Conservation (phyloP, 2,888 invertebrate species). For the Caenorhabditis angaria region DNA sequence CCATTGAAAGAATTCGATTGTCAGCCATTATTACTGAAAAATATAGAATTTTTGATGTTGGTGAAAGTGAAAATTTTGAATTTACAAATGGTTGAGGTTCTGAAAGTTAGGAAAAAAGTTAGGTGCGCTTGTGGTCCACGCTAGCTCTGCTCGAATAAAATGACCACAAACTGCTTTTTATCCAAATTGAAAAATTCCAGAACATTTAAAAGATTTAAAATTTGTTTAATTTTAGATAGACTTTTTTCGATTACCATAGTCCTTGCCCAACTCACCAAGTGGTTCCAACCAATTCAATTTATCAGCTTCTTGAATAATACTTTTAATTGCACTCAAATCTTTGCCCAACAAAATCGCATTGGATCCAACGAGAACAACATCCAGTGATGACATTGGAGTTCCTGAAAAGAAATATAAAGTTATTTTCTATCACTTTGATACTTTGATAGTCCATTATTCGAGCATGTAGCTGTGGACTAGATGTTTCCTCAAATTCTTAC, state of each 20-base stretch:
- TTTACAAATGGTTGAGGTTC: background rate
- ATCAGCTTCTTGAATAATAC: slow-evolving; percentile 59
- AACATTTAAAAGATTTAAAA: background rate
- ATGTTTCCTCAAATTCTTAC: too few species aligned
- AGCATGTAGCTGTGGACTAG: too few species aligned
- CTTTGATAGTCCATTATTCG: too few species aligned
- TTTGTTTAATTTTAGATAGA: background rate
- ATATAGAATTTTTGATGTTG: background rate
- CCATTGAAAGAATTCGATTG: slow-evolving; percentile 56
- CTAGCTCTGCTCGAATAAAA: background rate
- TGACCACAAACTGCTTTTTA: background rate
- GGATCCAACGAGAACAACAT: slow-evolving; percentile 45
- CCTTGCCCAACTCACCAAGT: slow-evolving; percentile 41
- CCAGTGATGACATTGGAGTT: slow-evolving; percentile 61
- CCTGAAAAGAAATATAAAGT: slow-evolving; percentile 24
- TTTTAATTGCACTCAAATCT: slow-evolving; percentile 55
- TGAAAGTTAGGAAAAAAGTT: too few species aligned
- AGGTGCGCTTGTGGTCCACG: too few species aligned
- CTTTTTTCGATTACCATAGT: background rate
- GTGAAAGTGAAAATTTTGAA: background rate
- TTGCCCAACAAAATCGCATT: slow-evolving; percentile 62
- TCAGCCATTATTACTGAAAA: slow-evolving; percentile 58
- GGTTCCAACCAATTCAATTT: slow-evolving; percentile 64
- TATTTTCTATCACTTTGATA: background rate
- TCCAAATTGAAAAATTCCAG: background rate